Evolutionary conservation across 1,140 invertebrate species (phyloP).

Genomic region (Lepidotrigona ventralis): DNA sequence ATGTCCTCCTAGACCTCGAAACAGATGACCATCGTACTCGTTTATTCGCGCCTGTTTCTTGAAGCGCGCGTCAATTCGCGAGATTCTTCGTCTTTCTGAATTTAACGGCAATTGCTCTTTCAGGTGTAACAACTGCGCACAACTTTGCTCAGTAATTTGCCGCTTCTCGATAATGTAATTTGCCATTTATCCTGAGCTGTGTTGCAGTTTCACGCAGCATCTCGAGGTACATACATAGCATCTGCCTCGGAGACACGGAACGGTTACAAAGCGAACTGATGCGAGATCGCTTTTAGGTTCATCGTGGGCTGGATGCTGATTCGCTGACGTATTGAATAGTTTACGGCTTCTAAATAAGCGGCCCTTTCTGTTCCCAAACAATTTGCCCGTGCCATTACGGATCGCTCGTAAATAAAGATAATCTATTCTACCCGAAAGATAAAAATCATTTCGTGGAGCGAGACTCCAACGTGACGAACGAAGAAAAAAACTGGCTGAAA

Average conservation of each 20-base stretch:
- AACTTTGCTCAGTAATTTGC: too few relatives aligned
- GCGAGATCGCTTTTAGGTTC: background rate
- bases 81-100: too few relatives aligned
- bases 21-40: background rate
- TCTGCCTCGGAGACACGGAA: background rate
- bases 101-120: too few relatives aligned
- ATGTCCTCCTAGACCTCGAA: constrained; percentile 38
- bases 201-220: too few relatives aligned
- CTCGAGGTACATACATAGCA: background rate
- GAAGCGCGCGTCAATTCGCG: too few relatives aligned
- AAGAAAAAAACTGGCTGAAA: background rate
- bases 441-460: constrained; percentile 70
- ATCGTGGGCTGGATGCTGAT: background rate
- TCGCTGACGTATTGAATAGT: constrained; percentile 73
- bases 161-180: too few relatives aligned
- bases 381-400: constrained; percentile 76
- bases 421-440: constrained; percentile 80
- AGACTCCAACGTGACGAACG: background rate
- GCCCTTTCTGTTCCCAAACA: constrained; percentile 75
- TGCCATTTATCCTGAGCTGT: too few relatives aligned
- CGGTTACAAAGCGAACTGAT: background rate
- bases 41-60: background rate
- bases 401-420: constrained; percentile 81
- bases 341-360: constrained; percentile 80
- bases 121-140: too few relatives aligned